These are phyloP conservation scores for Neosilurus mollespiculum DNA, from an alignment of 2,797 vertebrate genomes.

Conservation along the genomic window DNA sequence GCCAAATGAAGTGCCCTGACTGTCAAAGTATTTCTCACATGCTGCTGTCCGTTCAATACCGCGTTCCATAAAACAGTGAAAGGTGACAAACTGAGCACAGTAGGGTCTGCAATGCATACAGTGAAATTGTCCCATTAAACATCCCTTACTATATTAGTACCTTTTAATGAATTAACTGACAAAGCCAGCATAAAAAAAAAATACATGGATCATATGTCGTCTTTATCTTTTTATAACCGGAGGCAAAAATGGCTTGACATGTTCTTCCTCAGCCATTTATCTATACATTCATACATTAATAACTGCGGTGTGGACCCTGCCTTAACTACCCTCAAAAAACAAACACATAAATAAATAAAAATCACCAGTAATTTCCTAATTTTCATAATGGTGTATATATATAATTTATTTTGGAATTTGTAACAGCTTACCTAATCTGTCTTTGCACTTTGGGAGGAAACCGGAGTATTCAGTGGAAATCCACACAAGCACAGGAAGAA, in stretches of 20 bases:
- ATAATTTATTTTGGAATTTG: too few species aligned
- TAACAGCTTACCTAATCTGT: too few species aligned
- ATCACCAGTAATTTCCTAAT: neutral
- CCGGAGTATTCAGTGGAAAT: too few species aligned
- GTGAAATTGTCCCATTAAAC: constrained; percentile 35
- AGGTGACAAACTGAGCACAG: constrained; percentile 36
- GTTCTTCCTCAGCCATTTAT: neutral
- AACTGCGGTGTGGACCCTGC: too few species aligned
- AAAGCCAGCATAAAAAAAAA: constrained; percentile 30
- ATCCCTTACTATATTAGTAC: constrained; percentile 39
- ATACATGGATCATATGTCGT: constrained; percentile 18
- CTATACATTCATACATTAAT: neutral
- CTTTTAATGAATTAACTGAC: constrained; percentile 42
- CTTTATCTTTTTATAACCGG: constrained; percentile 37
- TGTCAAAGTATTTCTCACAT: constrained; percentile 48
- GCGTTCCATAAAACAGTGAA: constrained; percentile 36
- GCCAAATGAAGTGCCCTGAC: constrained; percentile 52
- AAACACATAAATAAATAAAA: neutral
- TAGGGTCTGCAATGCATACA: neutral
- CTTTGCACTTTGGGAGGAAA: too few species aligned
- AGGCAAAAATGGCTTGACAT: neutral
- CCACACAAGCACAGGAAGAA: too few species aligned
- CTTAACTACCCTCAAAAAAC: constrained; percentile 6
- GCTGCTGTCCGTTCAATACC: neutral
- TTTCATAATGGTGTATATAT: too few species aligned